A percentile compares a stretch with the other conserved stretches of the same genome.
Conservation (phyloP, 2,888 invertebrate species). For the Pandemis cinnamomeana region DNA sequence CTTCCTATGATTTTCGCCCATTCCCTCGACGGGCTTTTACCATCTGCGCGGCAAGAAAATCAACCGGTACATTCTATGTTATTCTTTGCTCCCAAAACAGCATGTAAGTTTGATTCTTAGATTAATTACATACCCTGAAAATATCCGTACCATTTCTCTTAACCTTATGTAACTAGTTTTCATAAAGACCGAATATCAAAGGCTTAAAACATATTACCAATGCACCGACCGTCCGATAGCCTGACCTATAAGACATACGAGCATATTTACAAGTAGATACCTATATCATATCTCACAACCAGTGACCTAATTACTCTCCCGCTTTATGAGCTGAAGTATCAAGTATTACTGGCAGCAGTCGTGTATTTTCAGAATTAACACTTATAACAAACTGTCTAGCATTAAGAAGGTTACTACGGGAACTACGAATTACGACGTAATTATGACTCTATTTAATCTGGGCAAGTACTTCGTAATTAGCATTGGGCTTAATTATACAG, state of each 20-base stretch:
- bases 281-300: neutral
- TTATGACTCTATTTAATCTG: neutral
- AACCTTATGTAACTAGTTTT: neutral
- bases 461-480: neutral
- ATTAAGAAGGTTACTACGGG: no score
- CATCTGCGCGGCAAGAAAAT: no score
- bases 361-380: neutral
- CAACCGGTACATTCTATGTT: no score
- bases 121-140: no score
- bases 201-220: neutral
- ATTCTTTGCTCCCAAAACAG: no score
- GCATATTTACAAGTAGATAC: neutral
- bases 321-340: neutral
- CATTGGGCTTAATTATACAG: neutral
- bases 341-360: neutral
- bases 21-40: no score
- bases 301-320: conserved; percentile 3
- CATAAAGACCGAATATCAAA: neutral
- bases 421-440: neutral
- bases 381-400: no score
- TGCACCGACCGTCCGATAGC: neutral
- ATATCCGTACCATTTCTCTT: no score
- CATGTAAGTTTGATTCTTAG: no score
- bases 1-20: no score
- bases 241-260: neutral